Conservation (phyloP, 2,113 vertebrate species). For the Raja brachyura region DNA sequence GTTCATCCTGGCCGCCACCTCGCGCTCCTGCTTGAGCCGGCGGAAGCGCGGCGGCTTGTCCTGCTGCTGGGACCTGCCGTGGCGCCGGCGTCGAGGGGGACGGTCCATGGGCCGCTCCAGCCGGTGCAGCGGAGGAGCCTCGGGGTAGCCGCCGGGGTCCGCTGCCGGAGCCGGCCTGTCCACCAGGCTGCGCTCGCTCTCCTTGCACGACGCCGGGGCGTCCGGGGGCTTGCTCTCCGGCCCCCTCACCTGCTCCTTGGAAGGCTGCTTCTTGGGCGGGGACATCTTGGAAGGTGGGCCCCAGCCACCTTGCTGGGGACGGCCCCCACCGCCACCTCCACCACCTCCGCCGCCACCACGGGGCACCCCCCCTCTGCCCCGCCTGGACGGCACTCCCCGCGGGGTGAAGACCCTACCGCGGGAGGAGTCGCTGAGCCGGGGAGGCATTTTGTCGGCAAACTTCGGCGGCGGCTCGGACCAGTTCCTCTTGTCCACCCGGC, state of each 20-base stretch:
- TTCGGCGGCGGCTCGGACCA: slow-evolving; percentile 43
- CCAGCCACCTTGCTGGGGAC: slow-evolving; percentile 11
- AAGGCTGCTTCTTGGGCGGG: neutral
- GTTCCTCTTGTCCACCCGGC: neutral
- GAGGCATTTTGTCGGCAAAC: slow-evolving; percentile 42
- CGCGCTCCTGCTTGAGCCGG: slow-evolving; percentile 77
- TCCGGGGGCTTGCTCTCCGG: neutral
- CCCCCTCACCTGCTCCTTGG: neutral
- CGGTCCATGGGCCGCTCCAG: slow-evolving; percentile 59
- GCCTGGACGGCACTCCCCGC: slow-evolving; percentile 75
- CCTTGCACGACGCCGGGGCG: slow-evolving; percentile 39
- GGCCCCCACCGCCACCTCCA: neutral
- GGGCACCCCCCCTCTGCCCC: slow-evolving; percentile 69
- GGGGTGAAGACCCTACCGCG: slow-evolving; percentile 81
- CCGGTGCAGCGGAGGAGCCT: slow-evolving; percentile 48
- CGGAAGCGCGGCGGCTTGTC: slow-evolving; percentile 86
- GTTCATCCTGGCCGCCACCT: slow-evolving; percentile 71
- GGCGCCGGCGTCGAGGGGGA: slow-evolving; percentile 69
- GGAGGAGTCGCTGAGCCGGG: slow-evolving; percentile 44
- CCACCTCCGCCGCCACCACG: slow-evolving; percentile 49
- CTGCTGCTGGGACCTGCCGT: slow-evolving; percentile 78
- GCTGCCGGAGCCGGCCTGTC: slow-evolving; percentile 49
- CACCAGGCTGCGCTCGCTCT: slow-evolving; percentile 46
- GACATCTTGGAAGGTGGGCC: neutral
- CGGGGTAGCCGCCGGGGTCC: slow-evolving; percentile 39